Base-by-base conservation (phyloP, 2,797 vertebrate genomes). In the Hyperoplus immaculatus region DNA sequence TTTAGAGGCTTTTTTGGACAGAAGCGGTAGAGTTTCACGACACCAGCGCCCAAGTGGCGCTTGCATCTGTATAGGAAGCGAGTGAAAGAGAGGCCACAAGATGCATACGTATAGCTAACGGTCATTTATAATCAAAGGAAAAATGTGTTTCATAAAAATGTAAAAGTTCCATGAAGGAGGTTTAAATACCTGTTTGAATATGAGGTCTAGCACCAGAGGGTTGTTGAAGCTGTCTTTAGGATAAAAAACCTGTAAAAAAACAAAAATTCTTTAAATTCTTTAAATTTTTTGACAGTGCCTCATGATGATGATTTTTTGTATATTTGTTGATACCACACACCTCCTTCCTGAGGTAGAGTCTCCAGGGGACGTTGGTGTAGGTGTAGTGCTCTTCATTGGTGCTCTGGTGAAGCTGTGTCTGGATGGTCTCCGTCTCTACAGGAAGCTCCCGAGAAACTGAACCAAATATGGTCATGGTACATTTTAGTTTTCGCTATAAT, bases 311-410 rank as follows among this genome's bases (percentile, higher is more conserved):
- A 38, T 16, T 21, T 39, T 57, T 16, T n/a, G 15, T 68, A 41
- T 75, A 8, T 68, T 43, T 43, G 10, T 67, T 47, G 42, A 3
- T 54, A 53, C 3, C 3, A 39, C 72, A 29, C 65, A 97, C 98
- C 97, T 99, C 98, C 86, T 99, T 99, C 75, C 98, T 94, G 80
- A 99, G 95, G 91, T 97, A 97, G 61, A 99, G 94, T 75, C 93
- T 96, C 97, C 98, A 99, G 70, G 97, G 95, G n/a, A 97, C 95
- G 0, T 97, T 97, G 81, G 93, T 96, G 93, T 99, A 99, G 78
- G 96, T 95, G 71, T 99, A 99, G 89, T 97, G 96, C 60, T 96
- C 94, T 47, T 97, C 94, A 0, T 95, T 97, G 89, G 83, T 90
- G 72, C 94, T 93, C 69, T 93, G 94, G 78, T 99, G 97, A 55